Evolutionary conservation across 2,888 invertebrate species (phyloP).

Genomic region (Dynastes hyllus): DNA sequence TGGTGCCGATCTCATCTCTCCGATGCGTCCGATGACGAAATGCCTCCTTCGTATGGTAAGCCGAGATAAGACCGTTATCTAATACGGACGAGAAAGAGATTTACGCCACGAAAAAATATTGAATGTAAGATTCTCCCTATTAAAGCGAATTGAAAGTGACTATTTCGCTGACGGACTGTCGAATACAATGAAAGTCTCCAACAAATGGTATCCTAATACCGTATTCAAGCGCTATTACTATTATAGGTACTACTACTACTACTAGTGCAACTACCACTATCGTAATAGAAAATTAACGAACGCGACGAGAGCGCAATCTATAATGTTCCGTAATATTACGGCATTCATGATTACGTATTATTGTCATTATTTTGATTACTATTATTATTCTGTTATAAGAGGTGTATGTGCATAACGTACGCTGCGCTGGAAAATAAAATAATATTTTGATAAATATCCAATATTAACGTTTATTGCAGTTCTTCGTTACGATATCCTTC

Average conservation of each 20-base stretch:
- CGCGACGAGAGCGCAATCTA: no score
- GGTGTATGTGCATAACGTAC: no score
- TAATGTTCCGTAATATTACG: no score
- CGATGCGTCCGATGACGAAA: background rate
- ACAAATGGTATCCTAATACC: background rate
- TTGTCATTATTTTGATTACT: no score
- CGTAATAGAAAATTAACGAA: no score
- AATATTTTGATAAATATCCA: no score
- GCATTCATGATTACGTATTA: no score
- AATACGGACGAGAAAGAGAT: background rate
- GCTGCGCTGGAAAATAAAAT: no score
- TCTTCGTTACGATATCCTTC: no score
- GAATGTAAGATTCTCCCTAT: background rate
- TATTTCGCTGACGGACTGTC: slow-evolving; percentile 3
- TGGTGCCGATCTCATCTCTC: slow-evolving; percentile 2
- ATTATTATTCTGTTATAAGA: no score
- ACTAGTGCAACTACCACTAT: no score
- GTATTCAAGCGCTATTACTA: background rate
- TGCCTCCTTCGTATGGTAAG: background rate
- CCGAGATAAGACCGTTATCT: slow-evolving; percentile 10
- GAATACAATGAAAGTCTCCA: background rate
- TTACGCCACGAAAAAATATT: background rate
- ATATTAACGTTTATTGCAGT: no score
- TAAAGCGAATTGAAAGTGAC: slow-evolving; percentile 16
- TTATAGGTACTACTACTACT: background rate